These are phyloP conservation scores for Aurelia sp. DNA, from an alignment of 30 jellyfish, hydroid and myxozoan species.

Conservation along the genomic window DNA sequence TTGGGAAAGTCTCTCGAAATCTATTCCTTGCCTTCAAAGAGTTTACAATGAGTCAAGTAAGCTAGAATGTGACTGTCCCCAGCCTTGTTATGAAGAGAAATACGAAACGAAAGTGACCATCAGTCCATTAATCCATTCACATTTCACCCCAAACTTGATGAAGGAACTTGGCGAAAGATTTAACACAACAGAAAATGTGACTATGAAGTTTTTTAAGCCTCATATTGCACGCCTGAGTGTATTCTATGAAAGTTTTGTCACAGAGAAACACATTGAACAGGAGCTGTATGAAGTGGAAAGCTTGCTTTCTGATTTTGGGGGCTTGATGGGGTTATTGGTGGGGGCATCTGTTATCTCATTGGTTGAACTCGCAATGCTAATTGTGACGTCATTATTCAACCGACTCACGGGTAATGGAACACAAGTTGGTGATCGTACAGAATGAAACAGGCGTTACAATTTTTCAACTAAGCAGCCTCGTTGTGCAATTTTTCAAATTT, in stretches of 20 bases:
- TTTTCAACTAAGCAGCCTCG: no score
- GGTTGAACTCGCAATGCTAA: no score
- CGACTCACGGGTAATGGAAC: no score
- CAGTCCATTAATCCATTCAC: constrained; percentile 18
- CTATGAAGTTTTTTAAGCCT: constrained; percentile 9
- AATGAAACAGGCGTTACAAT: no score
- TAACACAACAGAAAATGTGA: background rate
- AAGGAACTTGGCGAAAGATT: constrained; percentile 5
- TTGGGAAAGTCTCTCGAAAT: no score
- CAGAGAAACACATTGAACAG: constrained; percentile 11
- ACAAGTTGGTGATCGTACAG: no score
- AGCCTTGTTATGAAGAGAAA: constrained; percentile 27
- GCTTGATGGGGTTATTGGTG: constrained; percentile 21
- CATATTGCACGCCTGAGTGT: constrained; percentile 9
- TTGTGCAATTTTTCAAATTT: no score
- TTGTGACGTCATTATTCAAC: background rate
- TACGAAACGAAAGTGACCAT: constrained; percentile 10
- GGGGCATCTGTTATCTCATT: no score
- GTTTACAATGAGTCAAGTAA: no score
- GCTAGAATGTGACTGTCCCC: constrained; percentile 39
- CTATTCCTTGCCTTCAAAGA: no score
- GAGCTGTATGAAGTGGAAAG: constrained; percentile 6
- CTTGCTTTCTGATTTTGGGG: constrained; percentile 52
- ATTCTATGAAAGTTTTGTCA: constrained; percentile 16
- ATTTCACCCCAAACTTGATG: background rate